Evolutionary conservation across 2,888 invertebrate species (phyloP), one percentile per base, ranked within the genome.

Genomic region (Metacarcinus magister): DNA sequence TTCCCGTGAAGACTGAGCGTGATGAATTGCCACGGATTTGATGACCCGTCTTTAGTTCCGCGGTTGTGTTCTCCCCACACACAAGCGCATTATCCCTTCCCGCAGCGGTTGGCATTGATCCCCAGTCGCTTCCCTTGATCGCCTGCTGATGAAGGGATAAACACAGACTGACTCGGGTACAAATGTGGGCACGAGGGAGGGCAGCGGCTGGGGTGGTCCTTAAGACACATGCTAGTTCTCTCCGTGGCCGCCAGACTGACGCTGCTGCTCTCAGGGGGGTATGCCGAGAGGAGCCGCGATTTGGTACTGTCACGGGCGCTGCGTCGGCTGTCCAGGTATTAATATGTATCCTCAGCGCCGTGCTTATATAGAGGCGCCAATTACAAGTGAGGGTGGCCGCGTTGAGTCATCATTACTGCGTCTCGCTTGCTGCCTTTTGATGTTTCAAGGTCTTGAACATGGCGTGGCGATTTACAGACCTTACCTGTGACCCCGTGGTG

Each of bases 321-420:
- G n/a, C 28, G 46, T 46, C 43, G 5, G 92, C 3, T 7, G 23
- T n/a, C 92, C 92, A 16, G 7, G 92, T 92, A 44, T 92, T 39
- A 44, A 2, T 92, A 48, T 46, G 48, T 92, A 48, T n/a, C n/a
- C 23, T 19, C 5, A 46, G 19, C 46, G 10, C 46, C 2, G 5
- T 28, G 43, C 28, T 44, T 92, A 46, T 54, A 60, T 60, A 48
- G 46, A n/a, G 54, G 19, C 39, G 54, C 10, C 32, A 92, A 54
- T 87, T 87, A 87, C 87, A 87, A 19, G 87, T n/a, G 87, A 10
- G 39, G 87, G 32, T 87, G 87, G 87, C n/a, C 16, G 87, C 39
- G 87, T 87, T 87, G 87, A 87, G 87, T 87, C 87, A 87, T 39
- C 87, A 87, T 87, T 87, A 39, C 87, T 87, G 92, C 28, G 54